Conservation (phyloP, 2,888 invertebrate species). For the Tenthredo livida region DNA sequence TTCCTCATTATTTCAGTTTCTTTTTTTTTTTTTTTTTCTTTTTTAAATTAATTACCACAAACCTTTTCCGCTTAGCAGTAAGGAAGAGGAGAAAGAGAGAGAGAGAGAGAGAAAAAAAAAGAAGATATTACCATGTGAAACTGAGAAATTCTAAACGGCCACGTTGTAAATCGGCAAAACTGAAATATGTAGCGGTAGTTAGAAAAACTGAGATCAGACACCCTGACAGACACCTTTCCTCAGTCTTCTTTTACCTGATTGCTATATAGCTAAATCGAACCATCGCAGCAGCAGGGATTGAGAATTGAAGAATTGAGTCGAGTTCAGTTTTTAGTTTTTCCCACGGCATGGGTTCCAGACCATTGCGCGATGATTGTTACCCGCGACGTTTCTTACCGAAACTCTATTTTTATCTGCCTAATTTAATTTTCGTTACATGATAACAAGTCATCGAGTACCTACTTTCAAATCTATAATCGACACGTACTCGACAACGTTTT, state of each 20-base stretch:
- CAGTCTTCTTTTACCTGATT: not conserved
- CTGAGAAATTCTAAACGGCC: not conserved
- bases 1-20: no score
- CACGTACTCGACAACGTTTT: not conserved
- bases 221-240: not conserved
- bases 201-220: conserved; percentile 16
- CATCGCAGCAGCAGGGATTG: not conserved
- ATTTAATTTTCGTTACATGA: conserved; percentile 52
- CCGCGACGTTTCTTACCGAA: conserved; percentile 55
- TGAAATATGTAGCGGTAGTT: no score
- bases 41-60: not conserved
- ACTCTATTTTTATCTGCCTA: conserved; percentile 54
- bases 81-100: no score
- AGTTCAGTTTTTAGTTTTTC: conserved; percentile 65
- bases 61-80: not conserved
- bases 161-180: not conserved
- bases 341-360: conserved; percentile 71
- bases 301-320: conserved; percentile 47
- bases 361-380: conserved; percentile 67
- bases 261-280: not conserved
- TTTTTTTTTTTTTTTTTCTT: no score
- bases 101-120: not conserved
- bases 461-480: conserved; percentile 18
- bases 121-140: not conserved
- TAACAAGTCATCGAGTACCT: conserved; percentile 19